Evolutionary conservation across 2,113 vertebrate species (phyloP).

Genomic region (Etheostoma spectabile): DNA sequence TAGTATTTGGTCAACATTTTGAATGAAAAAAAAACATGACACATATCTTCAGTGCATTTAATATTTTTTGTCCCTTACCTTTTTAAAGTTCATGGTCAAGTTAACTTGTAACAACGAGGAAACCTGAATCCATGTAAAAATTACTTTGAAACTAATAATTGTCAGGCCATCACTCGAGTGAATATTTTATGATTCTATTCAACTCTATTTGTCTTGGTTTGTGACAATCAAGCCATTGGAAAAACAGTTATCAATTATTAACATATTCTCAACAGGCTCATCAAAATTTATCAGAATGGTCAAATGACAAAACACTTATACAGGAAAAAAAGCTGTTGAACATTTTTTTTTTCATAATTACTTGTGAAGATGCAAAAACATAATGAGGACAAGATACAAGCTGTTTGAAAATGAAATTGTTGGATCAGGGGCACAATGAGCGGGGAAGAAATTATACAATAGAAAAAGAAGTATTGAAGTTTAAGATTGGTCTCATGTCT

Average conservation of each 20-base stretch:
- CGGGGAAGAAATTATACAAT: neutral
- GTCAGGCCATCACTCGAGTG: slow-evolving; percentile 90
- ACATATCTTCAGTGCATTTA: neutral
- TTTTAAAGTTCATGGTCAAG: slow-evolving; percentile 47
- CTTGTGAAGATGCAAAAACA: slow-evolving; percentile 51
- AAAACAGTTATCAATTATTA: slow-evolving; percentile 97
- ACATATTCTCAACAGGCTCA: slow-evolving; percentile 90
- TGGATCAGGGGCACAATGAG: slow-evolving; percentile 31
- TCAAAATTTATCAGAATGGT: slow-evolving; percentile 87
- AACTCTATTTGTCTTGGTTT: slow-evolving; percentile 96
- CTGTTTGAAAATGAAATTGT: slow-evolving; percentile 53
- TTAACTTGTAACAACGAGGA: slow-evolving; percentile 37
- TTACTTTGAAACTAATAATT: slow-evolving; percentile 92
- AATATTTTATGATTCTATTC: slow-evolving; percentile 98
- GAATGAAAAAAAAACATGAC: neutral
- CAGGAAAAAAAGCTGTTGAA: slow-evolving; percentile 52
- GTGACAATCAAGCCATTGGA: slow-evolving; percentile 94
- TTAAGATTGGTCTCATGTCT: neutral
- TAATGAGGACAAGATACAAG: slow-evolving; percentile 44
- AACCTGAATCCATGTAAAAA: slow-evolving; percentile 82
- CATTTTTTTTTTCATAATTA: slow-evolving; percentile 74
- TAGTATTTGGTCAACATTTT: slow-evolving; percentile 52
- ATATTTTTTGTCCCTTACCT: slow-evolving; percentile 20
- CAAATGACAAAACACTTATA: slow-evolving; percentile 62
- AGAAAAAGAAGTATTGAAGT: neutral